Percentiles rank a stretch among this genome's conserved stretches.
Evolutionary conservation across 2,113 vertebrate species (phyloP).

Genomic region (Gavia stellata): DNA sequence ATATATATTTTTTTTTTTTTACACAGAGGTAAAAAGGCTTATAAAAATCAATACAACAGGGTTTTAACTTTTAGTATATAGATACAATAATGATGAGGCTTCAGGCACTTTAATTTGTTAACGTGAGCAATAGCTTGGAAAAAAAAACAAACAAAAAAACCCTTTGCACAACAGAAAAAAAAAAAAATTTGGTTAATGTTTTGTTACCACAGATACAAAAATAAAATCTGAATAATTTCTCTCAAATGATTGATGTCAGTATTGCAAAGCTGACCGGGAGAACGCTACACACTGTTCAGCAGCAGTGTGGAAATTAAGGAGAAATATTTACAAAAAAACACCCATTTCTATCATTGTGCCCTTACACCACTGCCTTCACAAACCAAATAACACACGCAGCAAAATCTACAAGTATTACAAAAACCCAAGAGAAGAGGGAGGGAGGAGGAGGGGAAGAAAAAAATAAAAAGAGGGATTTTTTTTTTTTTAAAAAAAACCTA

Average conservation of each 20-base stretch:
- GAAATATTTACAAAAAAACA: conserved; percentile 74
- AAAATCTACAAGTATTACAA: conserved; percentile 55
- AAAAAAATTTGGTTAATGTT: conserved; percentile 74
- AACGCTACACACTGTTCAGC: conserved; percentile 67
- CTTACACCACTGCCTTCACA: conserved; percentile 67
- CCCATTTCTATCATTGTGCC: conserved; percentile 69
- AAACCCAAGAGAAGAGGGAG: conserved; percentile 6
- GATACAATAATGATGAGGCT: conserved; percentile 84
- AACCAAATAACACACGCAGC: conserved; percentile 23
- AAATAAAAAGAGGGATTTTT: not conserved
- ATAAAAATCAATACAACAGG: conserved; percentile 87
- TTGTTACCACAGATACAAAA: conserved; percentile 86
- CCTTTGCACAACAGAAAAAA: conserved; percentile 66
- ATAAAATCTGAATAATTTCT: conserved; percentile 82
- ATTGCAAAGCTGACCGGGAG: conserved; percentile 76
- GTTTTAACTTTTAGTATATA: conserved; percentile 83
- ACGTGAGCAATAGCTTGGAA: conserved; percentile 80
- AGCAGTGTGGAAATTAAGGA: conserved; percentile 69
- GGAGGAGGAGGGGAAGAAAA: not conserved
- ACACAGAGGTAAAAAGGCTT: conserved; percentile 96
- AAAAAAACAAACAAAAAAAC: not conserved
- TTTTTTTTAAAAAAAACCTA: not conserved
- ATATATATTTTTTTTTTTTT: conserved; percentile 92
- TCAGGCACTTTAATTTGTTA: conserved; percentile 96
- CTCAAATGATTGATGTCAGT: conserved; percentile 74